Base-by-base conservation (phyloP, 2,797 vertebrate genomes). In the Peromyscus melanophrys region DNA sequence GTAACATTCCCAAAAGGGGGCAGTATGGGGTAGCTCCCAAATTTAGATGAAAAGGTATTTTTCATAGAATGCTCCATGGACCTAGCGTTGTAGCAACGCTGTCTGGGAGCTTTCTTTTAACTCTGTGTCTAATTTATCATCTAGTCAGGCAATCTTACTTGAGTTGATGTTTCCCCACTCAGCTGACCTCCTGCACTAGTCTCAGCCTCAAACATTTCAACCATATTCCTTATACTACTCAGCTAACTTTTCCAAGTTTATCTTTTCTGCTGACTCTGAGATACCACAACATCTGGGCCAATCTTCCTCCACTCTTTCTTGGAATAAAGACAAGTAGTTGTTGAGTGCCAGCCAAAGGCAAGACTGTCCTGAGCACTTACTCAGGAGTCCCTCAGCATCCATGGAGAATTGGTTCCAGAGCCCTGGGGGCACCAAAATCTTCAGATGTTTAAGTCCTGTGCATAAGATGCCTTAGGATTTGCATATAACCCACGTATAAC, bases 331-430 rank as follows among this genome's bases (percentile, higher is more conserved):
- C 25, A 31, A 89, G 13, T 7, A 82, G 37, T 67, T 43, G n/a
- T 29, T n/a, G 37, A 34, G 8, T 29, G 34, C 14, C 31, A 21
- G 4, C 4, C 25, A 10, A 0, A 0, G 55, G 10, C 27, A 52
- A 46, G 81, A 61, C 80, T 81, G 10, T 65, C 55, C 63, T 67
- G 52, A 95, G 52, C 40, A 71, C 37, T 76, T 82, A 31, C 7
- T 13, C 80, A 84, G 3, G 75, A 55, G 37, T 25, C 46, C 31
- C 12, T 69, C 49, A 23, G 37, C 34, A 27, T 67, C 31, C 2
- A n/a, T 46, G 78, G n/a, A 76, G 59, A 55, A 43, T 57, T 65
- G 29, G n/a, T 65, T 67, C 29, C 49, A 76, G 61, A 27, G 19
- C 0, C 49, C 31, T 16, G 2, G 12, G 7, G 34, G 71, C 71